Base-by-base conservation (phyloP, 23 tunicate species). In the Pegea sp. region DNA sequence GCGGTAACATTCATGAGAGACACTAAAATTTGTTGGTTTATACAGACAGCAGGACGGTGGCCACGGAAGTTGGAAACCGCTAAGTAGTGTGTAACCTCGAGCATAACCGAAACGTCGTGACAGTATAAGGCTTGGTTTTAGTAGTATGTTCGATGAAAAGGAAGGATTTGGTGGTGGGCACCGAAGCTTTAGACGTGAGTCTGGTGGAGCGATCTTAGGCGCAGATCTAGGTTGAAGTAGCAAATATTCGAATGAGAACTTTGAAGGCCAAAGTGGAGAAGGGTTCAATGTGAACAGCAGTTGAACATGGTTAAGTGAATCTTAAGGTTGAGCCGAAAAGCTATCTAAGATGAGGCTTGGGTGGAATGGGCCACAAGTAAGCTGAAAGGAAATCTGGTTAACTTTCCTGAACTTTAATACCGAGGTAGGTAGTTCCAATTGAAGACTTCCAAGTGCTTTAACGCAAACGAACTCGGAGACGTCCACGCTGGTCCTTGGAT, bases 21-120 rank as follows among this genome's bases (percentile, higher is more conserved):
- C 70, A 67, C 59, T 44, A 59, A 64, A 64, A 64, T 46, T 67
- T 64, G 70, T 64, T 63, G 70, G 57, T 67, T 59, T 44, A 59
- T 64, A 59, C 33, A 67, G 72, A 67, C 72, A 67, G 72, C 72
- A 62, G 72, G 72, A 67, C 72, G 72, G 72, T 67, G 72, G 72
- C 72, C 72, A 67, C 62, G 72, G 72, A 67, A 67, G 72, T 67
- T 69, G 72, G 72, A 67, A 67, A 22, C 58, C 72, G 71, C 70
- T 67, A 65, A 65, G 70, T 67, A 64, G 70, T 65, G 70, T 70
- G 70, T 69, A 67, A 67, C n/a, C n/a, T n/a, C n/a, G n/a, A n/a
- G n/a, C n/a, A n/a, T n/a, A n/a, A n/a, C n/a, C n/a, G n/a, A n/a
- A 32, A 70, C 70, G 60, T 69, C 69, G 62, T 8, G 20, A 25